Evolutionary conservation across 2,888 invertebrate species (phyloP).

Genomic region (Yponomeuta cagnagella): DNA sequence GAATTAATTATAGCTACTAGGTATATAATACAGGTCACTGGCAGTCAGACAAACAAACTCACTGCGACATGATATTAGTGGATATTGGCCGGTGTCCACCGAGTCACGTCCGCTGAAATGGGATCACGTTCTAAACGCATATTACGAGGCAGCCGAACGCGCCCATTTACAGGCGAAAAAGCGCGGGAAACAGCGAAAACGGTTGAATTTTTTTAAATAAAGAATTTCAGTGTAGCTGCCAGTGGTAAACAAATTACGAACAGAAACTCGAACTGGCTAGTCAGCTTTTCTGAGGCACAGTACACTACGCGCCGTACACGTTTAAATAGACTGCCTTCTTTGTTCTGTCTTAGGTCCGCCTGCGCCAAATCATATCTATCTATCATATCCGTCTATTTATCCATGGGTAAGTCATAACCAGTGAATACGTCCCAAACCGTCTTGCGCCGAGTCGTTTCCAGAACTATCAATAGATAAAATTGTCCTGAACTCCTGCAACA

Average conservation of each 20-base stretch:
- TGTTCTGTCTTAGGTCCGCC: too few relatives aligned
- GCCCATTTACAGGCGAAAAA: conserved; percentile 37
- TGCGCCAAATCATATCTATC: too few relatives aligned
- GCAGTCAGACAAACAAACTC: background rate
- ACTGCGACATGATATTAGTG: background rate
- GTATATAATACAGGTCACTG: background rate
- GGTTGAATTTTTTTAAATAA: background rate
- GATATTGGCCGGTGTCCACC: conserved; percentile 30
- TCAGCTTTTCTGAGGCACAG: too few relatives aligned
- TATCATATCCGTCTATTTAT: too few relatives aligned
- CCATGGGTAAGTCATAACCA: too few relatives aligned
- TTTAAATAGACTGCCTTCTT: too few relatives aligned
- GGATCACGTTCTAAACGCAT: conserved; percentile 65
- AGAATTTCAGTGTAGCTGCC: background rate
- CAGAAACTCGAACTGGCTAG: background rate
- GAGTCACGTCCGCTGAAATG: conserved; percentile 60
- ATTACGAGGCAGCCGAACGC: conserved; percentile 48
- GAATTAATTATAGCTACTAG: too few relatives aligned
- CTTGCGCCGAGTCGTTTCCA: too few relatives aligned
- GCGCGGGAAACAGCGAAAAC: conserved; percentile 21
- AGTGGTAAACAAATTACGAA: background rate
- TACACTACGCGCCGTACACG: too few relatives aligned
- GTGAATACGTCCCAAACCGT: too few relatives aligned
- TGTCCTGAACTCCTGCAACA: too few relatives aligned
- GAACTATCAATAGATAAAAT: too few relatives aligned